phyloP scores from a whole-genome alignment of 2,113 vertebrate species.

The Scatophagus argus region DNA sequence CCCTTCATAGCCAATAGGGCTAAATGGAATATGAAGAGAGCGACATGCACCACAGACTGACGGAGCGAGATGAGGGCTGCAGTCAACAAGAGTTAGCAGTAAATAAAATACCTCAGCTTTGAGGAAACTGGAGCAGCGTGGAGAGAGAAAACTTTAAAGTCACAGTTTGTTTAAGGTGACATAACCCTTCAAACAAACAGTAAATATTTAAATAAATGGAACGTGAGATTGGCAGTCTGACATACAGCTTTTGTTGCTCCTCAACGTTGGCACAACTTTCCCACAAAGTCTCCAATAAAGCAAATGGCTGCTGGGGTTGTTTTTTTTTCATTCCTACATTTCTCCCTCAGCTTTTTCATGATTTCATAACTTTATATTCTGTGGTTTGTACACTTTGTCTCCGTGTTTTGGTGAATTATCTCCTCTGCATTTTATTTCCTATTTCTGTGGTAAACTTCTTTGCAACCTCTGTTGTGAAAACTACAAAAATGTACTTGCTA shows the following conservation, averaged over 20 bases:
- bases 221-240: too few relatives aligned
- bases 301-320: not conserved
- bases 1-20: conserved; percentile 72
- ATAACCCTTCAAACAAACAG: not conserved
- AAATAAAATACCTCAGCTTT: conserved; percentile 45
- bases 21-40: conserved; percentile 68
- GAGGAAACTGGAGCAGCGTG: not conserved
- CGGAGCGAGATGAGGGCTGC: conserved; percentile 38
- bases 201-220: not conserved
- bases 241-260: not conserved
- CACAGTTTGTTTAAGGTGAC: not conserved
- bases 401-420: not conserved
- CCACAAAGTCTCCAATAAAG: not conserved
- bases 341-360: not conserved
- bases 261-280: too few relatives aligned
- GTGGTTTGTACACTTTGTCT: not conserved
- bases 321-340: not conserved
- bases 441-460: not conserved
- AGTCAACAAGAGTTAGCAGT: conserved; percentile 62
- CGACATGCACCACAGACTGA: conserved; percentile 60
- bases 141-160: not conserved
- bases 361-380: not conserved
- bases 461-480: not conserved
- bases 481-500: not conserved
- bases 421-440: too few relatives aligned